Evolutionary conservation across 2,797 vertebrate species (phyloP), one percentile per base, ranked within the genome.

Genomic region (Champsocephalus esox): DNA sequence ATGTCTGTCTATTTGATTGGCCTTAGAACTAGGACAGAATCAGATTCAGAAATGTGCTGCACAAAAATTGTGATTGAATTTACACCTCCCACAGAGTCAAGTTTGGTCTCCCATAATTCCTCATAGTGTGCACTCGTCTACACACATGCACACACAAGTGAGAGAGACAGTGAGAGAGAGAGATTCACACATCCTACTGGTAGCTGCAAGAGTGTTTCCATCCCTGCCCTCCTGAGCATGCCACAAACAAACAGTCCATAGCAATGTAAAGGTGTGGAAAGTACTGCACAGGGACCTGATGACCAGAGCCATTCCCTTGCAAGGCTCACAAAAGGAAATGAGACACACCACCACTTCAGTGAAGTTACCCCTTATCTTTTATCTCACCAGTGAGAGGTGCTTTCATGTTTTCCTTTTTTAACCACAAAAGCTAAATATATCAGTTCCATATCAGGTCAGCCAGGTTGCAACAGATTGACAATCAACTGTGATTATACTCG

Each of bases 191-290:
- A 77, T 93, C 83, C 77, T 79, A 84, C 81, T 90, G 88, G 89
- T 86, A 87, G 73, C 68, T 73, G 52, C 80, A 83, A 73, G 82
- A 88, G 82, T 84, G 89, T 89, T 88, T 82, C 85, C 81, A 84
- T 93, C 89, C 78, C 82, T 92, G 88, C 81, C 85, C 91, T 91
- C 89, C 87, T 87, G 88, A 88, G 83, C 80, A 77, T 66, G 80
- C 86, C 81, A 73, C 88, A 90, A 90, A 89, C 92, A 89, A 90
- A 92, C 92, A 90, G 86, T 92, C 91, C 89, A 84, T 70, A 84
- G 90, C 91, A 72, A 94, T 93, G 91, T 91, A 93, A 92, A 93
- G 91, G 90, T 86, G 91, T 93, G 89, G 91, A 93, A 93, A 93
- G 89, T 79, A 62, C 82, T 87, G 91, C 88, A 88, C 41, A 62